Base-by-base conservation (phyloP, 53 echinoderm and acorn worm genomes). In the Henricia sp. region DNA sequence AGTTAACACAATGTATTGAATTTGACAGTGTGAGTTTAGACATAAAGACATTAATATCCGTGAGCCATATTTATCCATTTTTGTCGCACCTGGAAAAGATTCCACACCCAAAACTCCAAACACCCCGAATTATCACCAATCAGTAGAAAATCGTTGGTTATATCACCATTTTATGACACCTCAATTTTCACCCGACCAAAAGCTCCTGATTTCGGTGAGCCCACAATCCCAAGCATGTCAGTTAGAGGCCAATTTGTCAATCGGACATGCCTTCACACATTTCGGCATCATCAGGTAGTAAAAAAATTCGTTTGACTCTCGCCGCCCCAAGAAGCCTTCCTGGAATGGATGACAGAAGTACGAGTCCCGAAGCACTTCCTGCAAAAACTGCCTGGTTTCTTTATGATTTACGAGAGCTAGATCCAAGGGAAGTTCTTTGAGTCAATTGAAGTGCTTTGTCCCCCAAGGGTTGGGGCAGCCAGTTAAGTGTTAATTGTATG, bases 261-360 rank as follows among this genome's bases (percentile, higher is more conserved):
- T 16, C 64, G 43, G 42, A 64, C 80, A 64, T 80, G 16, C 77
- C 77, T 27, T 77, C 77, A 77, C 58, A 80, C 80, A 46, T 80
- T 70, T 44, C n/a, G 25, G 46, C 70, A 46, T 70, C 70, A 70
- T 46, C 70, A 27, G 46, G 46, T 67, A 67, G 14, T 67, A 32
- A 60, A 60, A 32, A n/a, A 30, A 0, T 34, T 0, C 12, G 14
- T 60, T 28, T 29, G 33, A 60, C 20, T 32, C 6, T 29, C 62
- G n/a, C 29, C 29, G 53, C 53, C 17, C 57, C 9, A 56, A 3
- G 57, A 56, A 38, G 37, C 67, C 70, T 70, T 70, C 46, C 46
- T 43, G 70, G 28, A 70, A 26, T 10, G 28, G 70, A 26, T 70
- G 70, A 70, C 48, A 46, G 70, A 70, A 24, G 24, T 70, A 70